These are phyloP conservation scores for Meganola albula DNA, from an alignment of 2,888 invertebrate species.

Conservation along the genomic window DNA sequence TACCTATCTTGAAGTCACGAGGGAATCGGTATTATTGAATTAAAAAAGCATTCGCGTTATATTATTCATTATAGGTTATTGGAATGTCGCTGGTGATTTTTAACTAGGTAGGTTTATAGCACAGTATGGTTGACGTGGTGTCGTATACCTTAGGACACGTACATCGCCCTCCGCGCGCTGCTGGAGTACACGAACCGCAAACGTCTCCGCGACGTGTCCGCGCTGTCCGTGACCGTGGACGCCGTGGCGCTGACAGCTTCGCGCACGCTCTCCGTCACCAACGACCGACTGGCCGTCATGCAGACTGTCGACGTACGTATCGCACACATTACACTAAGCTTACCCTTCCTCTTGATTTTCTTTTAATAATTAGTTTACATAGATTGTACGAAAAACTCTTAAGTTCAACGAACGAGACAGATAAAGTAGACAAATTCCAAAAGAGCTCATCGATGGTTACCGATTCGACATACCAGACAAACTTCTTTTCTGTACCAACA, in stretches of 20 bases:
- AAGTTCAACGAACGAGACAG: neutral
- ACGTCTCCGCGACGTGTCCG: conserved; percentile 89
- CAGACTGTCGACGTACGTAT: conserved; percentile 88
- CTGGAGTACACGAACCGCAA: conserved; percentile 93
- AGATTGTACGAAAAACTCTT: too few species aligned
- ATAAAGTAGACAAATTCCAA: neutral
- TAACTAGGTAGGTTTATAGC: too few species aligned
- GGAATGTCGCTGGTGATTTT: too few species aligned
- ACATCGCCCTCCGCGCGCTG: conserved; percentile 91
- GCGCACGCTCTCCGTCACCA: conserved; percentile 82
- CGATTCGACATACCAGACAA: too few species aligned
- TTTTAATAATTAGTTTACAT: too few species aligned
- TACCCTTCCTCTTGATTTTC: too few species aligned
- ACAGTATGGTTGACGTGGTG: too few species aligned
- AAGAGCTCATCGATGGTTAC: neutral
- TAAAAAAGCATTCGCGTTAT: too few species aligned
- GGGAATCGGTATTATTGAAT: too few species aligned
- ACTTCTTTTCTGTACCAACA: neutral
- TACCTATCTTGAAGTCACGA: too few species aligned
- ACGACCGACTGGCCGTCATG: conserved; percentile 86
- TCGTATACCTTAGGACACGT: conserved; percentile 91
- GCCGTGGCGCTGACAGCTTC: conserved; percentile 88
- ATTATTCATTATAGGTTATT: too few species aligned
- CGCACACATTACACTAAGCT: too few species aligned
- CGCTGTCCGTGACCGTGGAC: conserved; percentile 87